Base-by-base conservation (phyloP, 2,888 invertebrate genomes). In the Invenusta paracnida region DNA sequence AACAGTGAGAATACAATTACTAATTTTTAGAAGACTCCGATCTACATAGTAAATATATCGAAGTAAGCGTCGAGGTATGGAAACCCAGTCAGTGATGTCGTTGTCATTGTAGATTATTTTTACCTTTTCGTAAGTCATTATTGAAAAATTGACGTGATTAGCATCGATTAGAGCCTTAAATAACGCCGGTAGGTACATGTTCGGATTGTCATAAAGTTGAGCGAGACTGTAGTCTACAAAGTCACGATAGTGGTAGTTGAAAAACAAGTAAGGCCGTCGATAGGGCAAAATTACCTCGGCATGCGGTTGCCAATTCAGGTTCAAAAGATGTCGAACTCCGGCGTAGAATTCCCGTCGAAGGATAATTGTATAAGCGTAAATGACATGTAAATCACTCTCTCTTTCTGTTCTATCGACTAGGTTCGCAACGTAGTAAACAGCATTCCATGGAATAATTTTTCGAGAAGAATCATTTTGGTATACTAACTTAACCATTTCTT, bases 371-470 rank as follows among this genome's bases (percentile, higher is more conserved):
- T 31, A 83, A 23, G 83, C 31, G n/a, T 31, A 83, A 25, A 83
- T 83, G 25, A 83, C 83, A 30, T 83, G 83, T 5, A 83, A 30
- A n/a, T 83, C 83, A 83, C 83, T 83, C 27, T 48, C 30, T 11
- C 11, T 1, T 1, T 30, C 31, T 30, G 30, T 30, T 25, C 83
- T 2, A 27, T 83, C 83, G 25, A 31, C 30, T 17, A 30, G 27
- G 25, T 83, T 83, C 1, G 83, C 48, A 17, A 48, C 83, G 25
- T 83, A 83, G 23, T 27, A 27, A 27, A 31, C 27, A 23, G 30
- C 31, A 83, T 83, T 83, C 48, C 48, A 48, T 17, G 83, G 83
- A 30, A 31, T 48, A 30, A 83, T 48, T 25, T 31, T 30, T 31
- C 27, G 23, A 23, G n/a, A n/a, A n/a, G n/a, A n/a, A n/a, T n/a